Evolutionary conservation across 2,797 vertebrate genomes (phyloP).

Genomic region (Schizothorax lantsangensis): DNA sequence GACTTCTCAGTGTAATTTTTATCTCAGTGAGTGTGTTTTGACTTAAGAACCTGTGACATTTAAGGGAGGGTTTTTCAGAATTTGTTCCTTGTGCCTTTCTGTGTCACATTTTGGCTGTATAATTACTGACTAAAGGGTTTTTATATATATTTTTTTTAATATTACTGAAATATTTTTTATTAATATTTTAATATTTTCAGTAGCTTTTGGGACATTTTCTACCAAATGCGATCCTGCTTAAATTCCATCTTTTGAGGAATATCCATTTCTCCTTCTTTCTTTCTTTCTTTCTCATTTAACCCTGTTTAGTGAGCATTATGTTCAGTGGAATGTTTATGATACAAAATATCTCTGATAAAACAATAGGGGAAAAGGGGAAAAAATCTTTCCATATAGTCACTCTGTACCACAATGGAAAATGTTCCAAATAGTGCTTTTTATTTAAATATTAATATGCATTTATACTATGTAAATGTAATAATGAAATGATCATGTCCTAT

Average conservation of each 20-base stretch:
- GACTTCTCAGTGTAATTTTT: too few relatives aligned
- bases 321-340: not conserved
- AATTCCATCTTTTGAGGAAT: too few relatives aligned
- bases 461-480: not conserved
- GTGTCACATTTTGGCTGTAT: not conserved
- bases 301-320: not conserved
- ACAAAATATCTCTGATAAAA: not conserved
- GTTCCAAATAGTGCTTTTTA: not conserved
- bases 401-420: not conserved
- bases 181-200: too few relatives aligned
- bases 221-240: not conserved
- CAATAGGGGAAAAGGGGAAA: not conserved
- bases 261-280: too few relatives aligned
- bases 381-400: not conserved
- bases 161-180: too few relatives aligned
- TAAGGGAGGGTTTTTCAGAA: not conserved
- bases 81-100: not conserved
- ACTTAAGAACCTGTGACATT: not conserved
- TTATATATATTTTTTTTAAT: too few relatives aligned
- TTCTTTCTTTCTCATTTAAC: not conserved
- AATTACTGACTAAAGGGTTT: not conserved
- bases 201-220: not conserved
- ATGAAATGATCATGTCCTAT: not conserved
- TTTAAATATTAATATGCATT: not conserved
- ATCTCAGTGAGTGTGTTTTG: not conserved